A percentile compares a stretch with the other conserved stretches of the same genome.
phyloP scores from a whole-genome alignment of 2,797 vertebrate species.

The Syngnathus rostellatus region DNA sequence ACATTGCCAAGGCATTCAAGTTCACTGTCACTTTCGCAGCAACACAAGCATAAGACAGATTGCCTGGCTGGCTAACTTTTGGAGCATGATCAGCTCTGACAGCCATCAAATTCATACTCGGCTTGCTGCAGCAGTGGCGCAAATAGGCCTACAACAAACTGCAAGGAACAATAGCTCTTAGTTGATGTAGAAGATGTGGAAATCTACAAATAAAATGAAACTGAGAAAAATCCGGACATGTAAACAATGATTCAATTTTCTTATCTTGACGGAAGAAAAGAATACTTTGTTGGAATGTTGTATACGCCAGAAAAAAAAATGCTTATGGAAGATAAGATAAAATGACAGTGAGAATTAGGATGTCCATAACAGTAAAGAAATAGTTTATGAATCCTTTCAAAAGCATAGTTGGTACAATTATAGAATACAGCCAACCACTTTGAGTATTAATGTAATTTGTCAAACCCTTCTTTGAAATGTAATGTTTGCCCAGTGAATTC shows the following conservation, averaged over 20 bases:
- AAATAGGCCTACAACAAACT: not conserved
- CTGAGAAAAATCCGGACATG: not conserved
- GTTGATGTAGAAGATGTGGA: not conserved
- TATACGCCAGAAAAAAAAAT: too few relatives aligned
- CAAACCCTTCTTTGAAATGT: not conserved
- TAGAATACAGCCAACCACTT: not conserved
- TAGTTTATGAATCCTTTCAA: not conserved
- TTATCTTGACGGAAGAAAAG: not conserved
- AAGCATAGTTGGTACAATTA: not conserved
- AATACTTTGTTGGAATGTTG: not conserved
- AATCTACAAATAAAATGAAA: not conserved
- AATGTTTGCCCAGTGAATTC: not conserved
- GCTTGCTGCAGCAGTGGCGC: constrained; percentile 9
- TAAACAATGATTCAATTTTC: not conserved
- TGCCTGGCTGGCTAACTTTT: constrained; percentile 13
- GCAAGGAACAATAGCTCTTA: not conserved
- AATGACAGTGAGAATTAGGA: not conserved
- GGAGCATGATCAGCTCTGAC: constrained; percentile 15
- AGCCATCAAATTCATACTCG: constrained; percentile 15
- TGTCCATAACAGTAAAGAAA: not conserved
- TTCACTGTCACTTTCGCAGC: constrained; percentile 26
- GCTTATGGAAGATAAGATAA: not conserved
- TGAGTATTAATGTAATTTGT: not conserved
- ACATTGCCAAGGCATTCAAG: constrained; percentile 18
- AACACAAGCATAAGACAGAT: constrained; percentile 21